Percentiles rank a stretch among this genome's conserved stretches.
Evolutionary conservation across 2,888 invertebrate species (phyloP).

Genomic region (Caenorhabditis sulstoni): DNA sequence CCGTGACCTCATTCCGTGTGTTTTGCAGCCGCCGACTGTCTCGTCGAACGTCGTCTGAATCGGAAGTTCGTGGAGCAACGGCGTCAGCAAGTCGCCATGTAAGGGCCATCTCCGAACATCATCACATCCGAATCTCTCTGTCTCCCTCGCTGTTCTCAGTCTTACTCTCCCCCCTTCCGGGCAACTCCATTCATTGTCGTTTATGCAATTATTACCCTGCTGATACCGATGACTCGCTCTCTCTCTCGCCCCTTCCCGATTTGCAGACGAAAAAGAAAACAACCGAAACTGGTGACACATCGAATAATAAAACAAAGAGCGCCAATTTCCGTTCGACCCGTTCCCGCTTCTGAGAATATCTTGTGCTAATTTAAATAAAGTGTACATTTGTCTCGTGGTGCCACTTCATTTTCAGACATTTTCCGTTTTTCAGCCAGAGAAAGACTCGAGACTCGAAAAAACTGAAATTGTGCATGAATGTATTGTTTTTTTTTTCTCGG

Average conservation of each 20-base stretch:
- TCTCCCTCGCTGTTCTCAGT: conserved; percentile 38
- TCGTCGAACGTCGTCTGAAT: conserved; percentile 63
- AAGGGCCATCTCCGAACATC: conserved; percentile 43
- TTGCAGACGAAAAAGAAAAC: conserved; percentile 12
- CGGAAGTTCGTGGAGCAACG: conserved; percentile 64
- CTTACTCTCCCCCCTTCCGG: too few species aligned
- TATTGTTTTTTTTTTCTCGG: too few species aligned
- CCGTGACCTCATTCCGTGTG: not conserved
- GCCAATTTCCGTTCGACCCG: not conserved
- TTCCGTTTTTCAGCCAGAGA: conserved; percentile 34
- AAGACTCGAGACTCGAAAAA: not conserved
- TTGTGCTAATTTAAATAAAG: conserved; percentile 36
- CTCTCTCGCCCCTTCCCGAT: too few species aligned
- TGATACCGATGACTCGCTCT: conserved; percentile 1
- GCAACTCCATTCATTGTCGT: conserved; percentile 46
- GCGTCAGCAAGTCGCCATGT: conserved; percentile 67
- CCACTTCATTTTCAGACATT: not conserved
- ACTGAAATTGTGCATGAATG: conserved; percentile 38
- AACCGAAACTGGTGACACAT: conserved; percentile 29
- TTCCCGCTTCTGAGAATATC: not conserved
- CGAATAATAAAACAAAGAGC: conserved; percentile 25
- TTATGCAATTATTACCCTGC: conserved; percentile 31
- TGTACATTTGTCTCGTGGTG: conserved; percentile 14
- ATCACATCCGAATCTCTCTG: conserved; percentile 33
- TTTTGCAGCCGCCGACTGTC: conserved; percentile 66